These are phyloP conservation scores for Nasonia longicornis DNA, from an alignment of 1,140 invertebrate genomes.

Conservation along the genomic window DNA sequence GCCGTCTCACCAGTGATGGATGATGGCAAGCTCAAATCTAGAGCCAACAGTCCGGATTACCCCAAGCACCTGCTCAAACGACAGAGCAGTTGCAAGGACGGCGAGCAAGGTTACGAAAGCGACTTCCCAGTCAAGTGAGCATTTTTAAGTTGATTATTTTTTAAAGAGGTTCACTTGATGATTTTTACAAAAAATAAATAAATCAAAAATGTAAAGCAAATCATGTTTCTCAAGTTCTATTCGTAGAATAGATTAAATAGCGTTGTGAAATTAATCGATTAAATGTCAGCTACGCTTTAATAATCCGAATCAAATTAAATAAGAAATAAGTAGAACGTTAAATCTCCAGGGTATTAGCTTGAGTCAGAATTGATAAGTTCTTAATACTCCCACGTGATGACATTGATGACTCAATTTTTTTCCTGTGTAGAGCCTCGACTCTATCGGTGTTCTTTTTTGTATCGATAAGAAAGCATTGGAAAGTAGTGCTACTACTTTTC, in stretches of 20 bases:
- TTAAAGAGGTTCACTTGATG: neutral
- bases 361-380: slow-evolving; percentile 12
- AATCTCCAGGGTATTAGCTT: neutral
- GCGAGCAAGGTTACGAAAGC: slow-evolving; percentile 62
- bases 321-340: neutral
- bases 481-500: neutral
- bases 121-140: slow-evolving; percentile 68
- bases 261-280: too few relatives aligned
- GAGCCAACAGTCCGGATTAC: slow-evolving; percentile 64
- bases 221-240: too few relatives aligned
- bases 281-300: neutral
- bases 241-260: too few relatives aligned
- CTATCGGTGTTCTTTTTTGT: neutral
- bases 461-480: neutral
- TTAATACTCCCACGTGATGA: slow-evolving; percentile 14
- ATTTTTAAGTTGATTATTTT: slow-evolving; percentile 2
- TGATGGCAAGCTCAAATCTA: slow-evolving; percentile 63
- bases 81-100: slow-evolving; percentile 61
- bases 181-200: neutral
- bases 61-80: slow-evolving; percentile 63
- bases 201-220: too few relatives aligned
- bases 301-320: neutral
- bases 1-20: slow-evolving; percentile 67
- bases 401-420: neutral
- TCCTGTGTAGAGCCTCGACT: neutral